Evolutionary conservation across 2,888 invertebrate genomes (phyloP).

Genomic region (Papilio demoleus): DNA sequence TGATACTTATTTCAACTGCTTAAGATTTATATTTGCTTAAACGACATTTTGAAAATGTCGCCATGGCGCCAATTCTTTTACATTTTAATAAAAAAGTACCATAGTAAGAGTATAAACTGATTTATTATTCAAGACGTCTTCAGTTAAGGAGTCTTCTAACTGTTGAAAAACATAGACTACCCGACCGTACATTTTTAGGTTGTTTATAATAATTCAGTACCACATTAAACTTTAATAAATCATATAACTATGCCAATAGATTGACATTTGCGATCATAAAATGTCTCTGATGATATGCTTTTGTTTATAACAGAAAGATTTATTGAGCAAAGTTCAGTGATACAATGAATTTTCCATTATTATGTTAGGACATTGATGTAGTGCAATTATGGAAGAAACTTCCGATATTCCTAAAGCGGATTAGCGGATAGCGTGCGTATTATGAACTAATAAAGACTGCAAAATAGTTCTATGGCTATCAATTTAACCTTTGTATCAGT

Average conservation of each 20-base stretch:
- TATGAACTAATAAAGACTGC: background rate
- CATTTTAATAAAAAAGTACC: background rate
- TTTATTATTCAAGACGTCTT: background rate
- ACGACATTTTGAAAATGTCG: background rate
- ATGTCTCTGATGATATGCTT: constrained; percentile 28
- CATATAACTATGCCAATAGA: constrained; percentile 5
- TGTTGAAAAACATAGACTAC: too few relatives aligned
- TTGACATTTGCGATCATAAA: constrained; percentile 31
- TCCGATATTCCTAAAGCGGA: background rate
- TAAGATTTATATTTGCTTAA: constrained; percentile 21
- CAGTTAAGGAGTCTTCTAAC: background rate
- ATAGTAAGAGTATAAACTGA: too few relatives aligned
- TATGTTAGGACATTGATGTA: constrained; percentile 8
- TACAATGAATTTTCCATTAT: constrained; percentile 32
- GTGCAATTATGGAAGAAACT: background rate
- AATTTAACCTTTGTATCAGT: background rate
- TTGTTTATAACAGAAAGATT: constrained; percentile 37
- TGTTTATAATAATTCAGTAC: background rate
- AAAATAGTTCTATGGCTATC: background rate
- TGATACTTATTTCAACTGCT: background rate
- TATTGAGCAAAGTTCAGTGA: constrained; percentile 33
- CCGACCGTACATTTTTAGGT: background rate
- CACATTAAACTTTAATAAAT: background rate
- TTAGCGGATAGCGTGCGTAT: background rate
- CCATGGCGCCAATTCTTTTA: constrained; percentile 31